A percentile compares a stretch with the other conserved stretches of the same genome.
These are phyloP conservation scores for Sebastes umbrosus DNA, from an alignment of 2,797 vertebrate species.

Conservation along the genomic window DNA sequence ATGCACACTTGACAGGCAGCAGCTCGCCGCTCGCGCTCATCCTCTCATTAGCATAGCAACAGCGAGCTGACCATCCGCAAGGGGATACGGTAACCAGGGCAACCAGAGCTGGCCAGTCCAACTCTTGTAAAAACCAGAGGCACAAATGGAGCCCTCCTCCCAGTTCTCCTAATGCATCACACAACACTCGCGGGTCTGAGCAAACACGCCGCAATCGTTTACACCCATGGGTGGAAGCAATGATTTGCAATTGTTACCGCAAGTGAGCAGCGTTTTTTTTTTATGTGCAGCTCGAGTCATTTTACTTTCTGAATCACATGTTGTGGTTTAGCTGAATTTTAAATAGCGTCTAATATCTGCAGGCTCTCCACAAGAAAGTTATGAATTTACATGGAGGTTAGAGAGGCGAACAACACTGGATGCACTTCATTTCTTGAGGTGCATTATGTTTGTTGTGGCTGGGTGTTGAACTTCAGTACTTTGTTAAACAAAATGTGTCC, in stretches of 20 bases:
- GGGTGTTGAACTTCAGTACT: background rate
- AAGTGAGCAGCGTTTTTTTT: background rate
- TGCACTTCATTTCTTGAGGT: background rate
- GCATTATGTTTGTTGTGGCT: background rate
- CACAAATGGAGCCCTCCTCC: constrained; percentile 27
- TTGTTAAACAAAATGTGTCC: background rate
- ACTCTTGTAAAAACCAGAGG: constrained; percentile 52
- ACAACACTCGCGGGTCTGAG: background rate
- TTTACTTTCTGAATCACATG: background rate
- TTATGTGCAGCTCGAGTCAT: background rate
- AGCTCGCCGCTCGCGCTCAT: constrained; percentile 35
- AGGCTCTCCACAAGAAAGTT: background rate
- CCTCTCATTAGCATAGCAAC: constrained; percentile 78
- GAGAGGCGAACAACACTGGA: background rate
- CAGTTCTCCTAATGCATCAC: constrained; percentile 13
- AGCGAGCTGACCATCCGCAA: constrained; percentile 72
- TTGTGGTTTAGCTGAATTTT: background rate
- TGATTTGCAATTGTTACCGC: background rate
- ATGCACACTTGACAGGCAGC: constrained; percentile 41
- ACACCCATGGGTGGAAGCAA: constrained; percentile 1
- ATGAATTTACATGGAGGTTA: background rate
- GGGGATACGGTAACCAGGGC: constrained; percentile 80
- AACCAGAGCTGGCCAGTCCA: constrained; percentile 71
- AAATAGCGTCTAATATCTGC: background rate
- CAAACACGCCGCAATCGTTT: background rate